These are phyloP conservation scores for Radopholus similis DNA, from an alignment of 1,140 invertebrate species.

Conservation along the genomic window DNA sequence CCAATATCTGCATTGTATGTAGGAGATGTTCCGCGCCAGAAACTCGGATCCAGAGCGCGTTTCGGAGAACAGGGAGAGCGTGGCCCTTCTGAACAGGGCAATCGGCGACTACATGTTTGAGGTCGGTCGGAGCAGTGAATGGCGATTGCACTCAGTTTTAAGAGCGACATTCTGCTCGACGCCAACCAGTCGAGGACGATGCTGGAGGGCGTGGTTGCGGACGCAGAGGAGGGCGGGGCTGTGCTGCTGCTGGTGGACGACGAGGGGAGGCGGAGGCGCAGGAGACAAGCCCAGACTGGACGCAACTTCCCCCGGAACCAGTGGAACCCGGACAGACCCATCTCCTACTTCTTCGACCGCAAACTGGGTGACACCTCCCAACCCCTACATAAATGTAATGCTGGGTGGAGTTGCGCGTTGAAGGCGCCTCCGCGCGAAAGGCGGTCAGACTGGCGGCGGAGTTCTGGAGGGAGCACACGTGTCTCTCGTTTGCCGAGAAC, in stretches of 20 bases:
- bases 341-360: slow-evolving; percentile 23
- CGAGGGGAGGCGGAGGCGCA: background rate
- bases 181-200: slow-evolving; percentile 4
- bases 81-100: background rate
- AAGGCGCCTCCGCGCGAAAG: slow-evolving; percentile 14
- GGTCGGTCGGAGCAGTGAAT: background rate
- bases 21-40: background rate
- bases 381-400: too few relatives aligned
- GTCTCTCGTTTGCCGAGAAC: slow-evolving; percentile 28
- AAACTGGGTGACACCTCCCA: slow-evolving; percentile 1
- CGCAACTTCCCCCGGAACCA: slow-evolving; percentile 26
- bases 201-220: background rate
- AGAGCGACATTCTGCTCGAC: slow-evolving; percentile 11
- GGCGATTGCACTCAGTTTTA: background rate
- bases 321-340: slow-evolving; percentile 14
- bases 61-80: background rate
- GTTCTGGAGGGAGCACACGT: slow-evolving; percentile 28
- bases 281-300: slow-evolving; percentile 33
- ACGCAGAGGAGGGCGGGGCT: background rate
- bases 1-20: background rate
- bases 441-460: slow-evolving; percentile 23
- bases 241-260: slow-evolving; percentile 11
- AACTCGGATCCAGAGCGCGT: background rate
- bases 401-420: background rate
- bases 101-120: slow-evolving; percentile 8